Percentiles rank a stretch among this genome's conserved stretches.
These are phyloP conservation scores for Triops longicaudatus DNA, from an alignment of 1,140 invertebrate genomes.

Conservation along the genomic window DNA sequence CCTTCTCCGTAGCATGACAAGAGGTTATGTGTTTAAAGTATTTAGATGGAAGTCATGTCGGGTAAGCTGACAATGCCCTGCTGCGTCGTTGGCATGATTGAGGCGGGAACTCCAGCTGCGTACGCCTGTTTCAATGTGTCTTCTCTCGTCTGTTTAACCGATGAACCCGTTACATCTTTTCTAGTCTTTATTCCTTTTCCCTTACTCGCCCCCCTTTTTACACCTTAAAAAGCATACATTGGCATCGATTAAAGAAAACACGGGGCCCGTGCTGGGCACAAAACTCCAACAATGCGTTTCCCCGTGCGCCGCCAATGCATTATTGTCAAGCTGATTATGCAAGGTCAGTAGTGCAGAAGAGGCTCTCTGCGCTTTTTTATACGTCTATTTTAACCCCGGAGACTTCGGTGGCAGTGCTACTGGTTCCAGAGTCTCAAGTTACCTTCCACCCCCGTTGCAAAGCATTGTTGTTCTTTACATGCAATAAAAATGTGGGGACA, in stretches of 20 bases:
- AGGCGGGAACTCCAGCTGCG: constrained; percentile 13
- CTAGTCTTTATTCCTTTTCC: neutral
- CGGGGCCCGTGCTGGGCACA: neutral
- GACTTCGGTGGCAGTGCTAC: neutral
- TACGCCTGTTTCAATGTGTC: neutral
- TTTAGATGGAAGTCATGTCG: neutral
- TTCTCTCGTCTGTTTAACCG: neutral
- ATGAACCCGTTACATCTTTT: neutral
- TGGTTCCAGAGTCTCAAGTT: neutral
- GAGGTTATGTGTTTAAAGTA: neutral
- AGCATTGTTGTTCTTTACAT: neutral
- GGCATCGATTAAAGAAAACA: neutral
- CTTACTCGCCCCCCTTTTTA: neutral
- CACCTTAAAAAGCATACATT: neutral
- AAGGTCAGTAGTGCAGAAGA: too few species aligned
- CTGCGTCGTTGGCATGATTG: neutral
- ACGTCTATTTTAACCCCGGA: neutral
- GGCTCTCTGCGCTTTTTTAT: neutral
- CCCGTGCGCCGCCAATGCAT: too few species aligned
- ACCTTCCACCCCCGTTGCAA: neutral
- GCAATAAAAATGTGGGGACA: neutral
- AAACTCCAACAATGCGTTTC: too few species aligned
- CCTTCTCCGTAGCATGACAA: neutral
- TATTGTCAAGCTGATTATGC: too few species aligned
- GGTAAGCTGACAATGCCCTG: neutral